Evolutionary conservation across 2,113 vertebrate species (phyloP).

Genomic region (Oophaga pumilio): DNA sequence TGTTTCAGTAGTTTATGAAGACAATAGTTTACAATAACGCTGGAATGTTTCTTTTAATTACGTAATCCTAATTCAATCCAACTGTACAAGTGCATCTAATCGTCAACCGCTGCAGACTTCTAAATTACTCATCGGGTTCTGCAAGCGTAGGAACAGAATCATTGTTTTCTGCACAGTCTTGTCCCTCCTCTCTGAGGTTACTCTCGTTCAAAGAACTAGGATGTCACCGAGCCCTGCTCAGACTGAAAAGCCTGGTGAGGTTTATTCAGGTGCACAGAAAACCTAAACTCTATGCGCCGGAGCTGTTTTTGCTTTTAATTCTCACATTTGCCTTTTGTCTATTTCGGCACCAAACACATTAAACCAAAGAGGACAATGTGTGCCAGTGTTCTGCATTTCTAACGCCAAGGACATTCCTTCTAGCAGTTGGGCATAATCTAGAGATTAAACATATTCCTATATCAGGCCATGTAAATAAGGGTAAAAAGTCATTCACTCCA

Average conservation of each 20-base stretch:
- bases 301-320: neutral
- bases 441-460: neutral
- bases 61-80: neutral
- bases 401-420: slow-evolving; percentile 40
- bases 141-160: neutral
- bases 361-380: slow-evolving; percentile 13
- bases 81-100: neutral
- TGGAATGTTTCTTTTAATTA: neutral
- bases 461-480: neutral
- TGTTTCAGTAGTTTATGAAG: neutral
- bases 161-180: neutral
- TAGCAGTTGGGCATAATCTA: neutral
- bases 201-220: slow-evolving; percentile 56
- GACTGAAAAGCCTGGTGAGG: neutral
- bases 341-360: neutral
- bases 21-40: neutral
- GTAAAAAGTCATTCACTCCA: neutral
- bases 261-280: slow-evolving; percentile 34
- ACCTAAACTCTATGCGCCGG: neutral
- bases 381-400: neutral
- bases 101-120: slow-evolving; percentile 1
- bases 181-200: slow-evolving; percentile 39
- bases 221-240: slow-evolving; percentile 22
- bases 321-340: slow-evolving; percentile 1
- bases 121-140: slow-evolving; percentile 3